Percentiles rank a stretch among this genome's conserved stretches.
These are phyloP conservation scores for Temnothorax rugatulus DNA, from an alignment of 2,888 invertebrate genomes.

Conservation along the genomic window DNA sequence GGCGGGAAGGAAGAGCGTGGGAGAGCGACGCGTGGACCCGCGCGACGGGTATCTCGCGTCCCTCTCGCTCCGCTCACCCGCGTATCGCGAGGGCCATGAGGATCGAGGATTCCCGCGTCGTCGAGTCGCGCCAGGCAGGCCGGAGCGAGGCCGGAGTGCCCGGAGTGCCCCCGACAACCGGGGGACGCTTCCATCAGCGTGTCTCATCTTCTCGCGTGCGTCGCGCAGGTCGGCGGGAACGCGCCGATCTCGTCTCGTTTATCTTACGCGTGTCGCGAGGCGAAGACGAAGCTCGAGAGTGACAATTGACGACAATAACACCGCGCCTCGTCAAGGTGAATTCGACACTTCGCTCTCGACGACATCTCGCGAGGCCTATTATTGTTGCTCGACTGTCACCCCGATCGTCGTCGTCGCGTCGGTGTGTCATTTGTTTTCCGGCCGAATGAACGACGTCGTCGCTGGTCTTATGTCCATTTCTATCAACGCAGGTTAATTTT, in stretches of 20 bases:
- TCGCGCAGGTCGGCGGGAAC: neutral
- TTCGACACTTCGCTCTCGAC: conserved; percentile 9
- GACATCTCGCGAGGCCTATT: neutral
- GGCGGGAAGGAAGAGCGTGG: conserved; percentile 22
- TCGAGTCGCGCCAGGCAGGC: no score
- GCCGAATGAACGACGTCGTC: neutral
- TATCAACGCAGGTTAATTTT: no score
- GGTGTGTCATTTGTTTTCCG: neutral
- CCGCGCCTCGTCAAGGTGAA: conserved; percentile 27
- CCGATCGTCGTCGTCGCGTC: neutral
- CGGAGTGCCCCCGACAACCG: neutral
- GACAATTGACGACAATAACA: conserved; percentile 8
- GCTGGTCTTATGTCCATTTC: no score
- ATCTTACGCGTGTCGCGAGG: neutral
- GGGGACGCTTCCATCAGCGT: neutral
- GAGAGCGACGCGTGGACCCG: neutral
- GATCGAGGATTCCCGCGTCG: neutral
- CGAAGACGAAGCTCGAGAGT: neutral
- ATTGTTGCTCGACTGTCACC: neutral
- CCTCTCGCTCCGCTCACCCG: no score
- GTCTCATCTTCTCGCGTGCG: neutral
- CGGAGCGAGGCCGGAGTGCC: no score
- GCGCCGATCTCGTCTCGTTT: neutral
- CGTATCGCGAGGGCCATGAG: neutral
- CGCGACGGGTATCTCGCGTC: neutral